Evolutionary conservation across 2,797 vertebrate genomes (phyloP), one percentile per base, ranked within the genome.

Genomic region (Alca torda): DNA sequence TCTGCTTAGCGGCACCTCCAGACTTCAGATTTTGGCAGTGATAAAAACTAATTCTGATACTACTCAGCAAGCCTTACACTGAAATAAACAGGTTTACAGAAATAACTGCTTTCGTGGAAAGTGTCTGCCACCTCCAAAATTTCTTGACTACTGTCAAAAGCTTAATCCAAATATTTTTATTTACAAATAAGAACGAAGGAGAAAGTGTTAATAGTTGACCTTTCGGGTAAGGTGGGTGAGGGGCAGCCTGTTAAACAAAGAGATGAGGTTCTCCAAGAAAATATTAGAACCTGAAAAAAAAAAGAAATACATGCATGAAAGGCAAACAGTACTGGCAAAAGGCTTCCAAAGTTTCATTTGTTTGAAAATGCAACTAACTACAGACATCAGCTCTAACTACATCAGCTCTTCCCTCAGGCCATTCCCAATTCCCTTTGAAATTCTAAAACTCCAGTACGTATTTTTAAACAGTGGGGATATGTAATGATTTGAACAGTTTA

Each of bases 31-130:
- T 95, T 86, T 91, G 61, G 43, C 61, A 93, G 64, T 33, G 57
- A 93, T 65, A 59, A 85, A 93, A 96, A 84, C 69, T 53, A 96
- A 93, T 93, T 65, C 61, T 73, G 59, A 73, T 82, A 73, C 46
- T 69, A 86, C 67, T 95, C 68, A 88, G 39, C 46, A 88, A 95
- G 28, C 6, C 35, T 72, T 74, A 88, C 65, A 75, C 2, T 51
- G 73, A 96, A 95, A 95, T 75, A 93, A 93, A 67, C 79, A 93
- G 31, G 16, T 67, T 84, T 79, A 88, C 59, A 92, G 83, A 86
- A 86, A 83, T 90, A 95, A 64, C 57, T 77, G 31, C 84, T 92
- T 95, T 84, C 51, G 59, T 0, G 0, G 50, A 50, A 92, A 91
- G 43, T n/a, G 46, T 63, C 79, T 95, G 54, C 50, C 33, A 37